These are phyloP conservation scores for Phrynocephalus versicolor DNA, from an alignment of 2,113 vertebrate genomes.

Conservation along the genomic window DNA sequence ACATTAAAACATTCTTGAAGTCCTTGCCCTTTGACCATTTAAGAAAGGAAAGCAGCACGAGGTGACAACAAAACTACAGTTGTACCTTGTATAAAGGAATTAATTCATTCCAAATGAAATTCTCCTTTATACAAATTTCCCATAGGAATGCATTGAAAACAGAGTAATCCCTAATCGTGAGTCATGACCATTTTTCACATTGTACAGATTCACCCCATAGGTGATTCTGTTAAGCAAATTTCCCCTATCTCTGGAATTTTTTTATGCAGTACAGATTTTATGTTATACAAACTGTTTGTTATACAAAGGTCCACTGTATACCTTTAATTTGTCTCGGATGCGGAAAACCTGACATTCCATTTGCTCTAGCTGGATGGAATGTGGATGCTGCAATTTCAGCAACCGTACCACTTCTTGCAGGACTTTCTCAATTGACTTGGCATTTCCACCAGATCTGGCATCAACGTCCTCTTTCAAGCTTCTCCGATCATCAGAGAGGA, in stretches of 20 bases:
- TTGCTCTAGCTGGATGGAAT: slow-evolving; percentile 68
- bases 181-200: no score
- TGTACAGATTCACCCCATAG: no score
- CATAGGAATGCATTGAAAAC: no score
- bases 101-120: no score
- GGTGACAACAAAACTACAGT: fast-evolving
- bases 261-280: no score
- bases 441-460: fast-evolving
- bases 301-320: no score
- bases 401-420: slow-evolving; percentile 77
- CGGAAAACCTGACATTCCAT: slow-evolving; percentile 79
- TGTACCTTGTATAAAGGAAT: no score
- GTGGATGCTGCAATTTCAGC: slow-evolving; percentile 48
- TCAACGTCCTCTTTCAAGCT: neutral
- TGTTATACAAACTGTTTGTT: no score
- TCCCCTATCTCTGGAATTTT: no score
- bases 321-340: slow-evolving; percentile 85
- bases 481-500: neutral
- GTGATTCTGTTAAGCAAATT: no score
- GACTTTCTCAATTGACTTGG: slow-evolving; percentile 51
- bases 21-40: fast-evolving
- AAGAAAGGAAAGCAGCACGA: neutral
- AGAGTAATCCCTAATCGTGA: no score
- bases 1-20: neutral
- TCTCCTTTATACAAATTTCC: no score